Percentiles rank a stretch among this genome's conserved stretches.
phyloP scores from a whole-genome alignment of 2,888 invertebrate species.

The Diabrotica balteata region DNA sequence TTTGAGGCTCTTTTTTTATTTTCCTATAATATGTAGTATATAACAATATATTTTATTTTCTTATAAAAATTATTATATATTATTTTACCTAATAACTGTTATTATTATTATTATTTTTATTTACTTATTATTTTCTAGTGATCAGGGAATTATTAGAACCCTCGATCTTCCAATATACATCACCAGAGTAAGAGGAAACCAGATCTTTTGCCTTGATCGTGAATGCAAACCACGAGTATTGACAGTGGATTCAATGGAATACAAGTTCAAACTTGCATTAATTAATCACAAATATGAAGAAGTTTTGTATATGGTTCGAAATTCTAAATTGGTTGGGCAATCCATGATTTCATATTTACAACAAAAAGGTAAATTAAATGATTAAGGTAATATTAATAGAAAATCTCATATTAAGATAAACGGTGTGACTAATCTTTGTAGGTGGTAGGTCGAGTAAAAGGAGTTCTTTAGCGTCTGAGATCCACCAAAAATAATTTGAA shows the following conservation, averaged over 20 bases:
- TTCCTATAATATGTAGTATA: no score
- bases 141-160: constrained; percentile 98
- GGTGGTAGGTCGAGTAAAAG: no score
- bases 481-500: no score
- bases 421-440: no score
- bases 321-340: constrained; percentile 96
- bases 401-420: no score
- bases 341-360: constrained; percentile 98
- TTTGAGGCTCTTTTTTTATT: no score
- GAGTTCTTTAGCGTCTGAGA: no score
- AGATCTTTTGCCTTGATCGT: constrained; percentile 93
- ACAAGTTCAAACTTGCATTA: constrained; percentile 95
- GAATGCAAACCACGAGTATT: constrained; percentile 90
- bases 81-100: no score
- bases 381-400: background rate
- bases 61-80: no score
- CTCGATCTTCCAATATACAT: constrained; percentile 97
- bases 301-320: constrained; percentile 92
- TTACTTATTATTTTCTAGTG: constrained; percentile 63
- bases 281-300: constrained; percentile 97
- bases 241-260: constrained; percentile 96
- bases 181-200: constrained; percentile 87
- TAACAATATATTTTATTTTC: no score
- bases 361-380: constrained; percentile 75
- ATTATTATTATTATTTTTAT: no score